phyloP scores from a whole-genome alignment of 2,888 invertebrate species.

The Anthophora plumipes region DNA sequence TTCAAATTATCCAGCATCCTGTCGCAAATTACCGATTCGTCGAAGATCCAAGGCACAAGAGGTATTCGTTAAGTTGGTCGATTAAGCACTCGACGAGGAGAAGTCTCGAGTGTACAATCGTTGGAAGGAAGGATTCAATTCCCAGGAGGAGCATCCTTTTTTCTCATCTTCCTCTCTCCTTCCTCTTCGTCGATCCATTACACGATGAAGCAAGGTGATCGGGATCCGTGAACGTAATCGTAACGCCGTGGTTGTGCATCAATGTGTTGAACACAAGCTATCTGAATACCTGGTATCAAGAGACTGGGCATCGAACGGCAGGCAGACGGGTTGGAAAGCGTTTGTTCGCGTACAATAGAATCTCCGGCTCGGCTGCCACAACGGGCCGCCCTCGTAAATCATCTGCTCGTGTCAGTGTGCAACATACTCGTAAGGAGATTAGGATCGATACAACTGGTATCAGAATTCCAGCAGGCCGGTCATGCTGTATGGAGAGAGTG shows the following conservation, averaged over 20 bases:
- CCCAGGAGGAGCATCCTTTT: background rate
- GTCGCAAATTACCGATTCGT: background rate
- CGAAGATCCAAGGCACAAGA: background rate
- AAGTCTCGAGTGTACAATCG: too few relatives aligned
- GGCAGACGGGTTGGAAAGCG: slow-evolving; percentile 56
- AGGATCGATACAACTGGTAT: slow-evolving; percentile 55
- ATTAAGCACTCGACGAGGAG: background rate
- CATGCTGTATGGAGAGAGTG: background rate
- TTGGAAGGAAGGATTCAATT: slow-evolving; percentile 3
- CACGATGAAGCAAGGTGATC: slow-evolving; percentile 46
- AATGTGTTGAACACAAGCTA: slow-evolving; percentile 43
- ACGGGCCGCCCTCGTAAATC: slow-evolving; percentile 58
- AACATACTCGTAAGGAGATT: slow-evolving; percentile 61
- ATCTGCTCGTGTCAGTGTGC: slow-evolving; percentile 58
- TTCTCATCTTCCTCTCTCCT: too few relatives aligned
- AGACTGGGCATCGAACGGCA: slow-evolving; percentile 47
- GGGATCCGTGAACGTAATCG: slow-evolving; percentile 51
- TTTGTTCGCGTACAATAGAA: slow-evolving; percentile 61
- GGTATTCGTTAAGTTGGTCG: background rate
- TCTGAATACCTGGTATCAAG: slow-evolving; percentile 54
- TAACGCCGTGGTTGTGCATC: slow-evolving; percentile 39
- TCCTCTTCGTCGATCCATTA: slow-evolving; percentile 37
- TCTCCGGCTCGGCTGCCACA: slow-evolving; percentile 53
- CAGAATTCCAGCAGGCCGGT: slow-evolving; percentile 34
- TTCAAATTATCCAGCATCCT: too few relatives aligned